phyloP scores from a whole-genome alignment of 1,140 invertebrate genomes.

The Penaeus vannamei region DNA sequence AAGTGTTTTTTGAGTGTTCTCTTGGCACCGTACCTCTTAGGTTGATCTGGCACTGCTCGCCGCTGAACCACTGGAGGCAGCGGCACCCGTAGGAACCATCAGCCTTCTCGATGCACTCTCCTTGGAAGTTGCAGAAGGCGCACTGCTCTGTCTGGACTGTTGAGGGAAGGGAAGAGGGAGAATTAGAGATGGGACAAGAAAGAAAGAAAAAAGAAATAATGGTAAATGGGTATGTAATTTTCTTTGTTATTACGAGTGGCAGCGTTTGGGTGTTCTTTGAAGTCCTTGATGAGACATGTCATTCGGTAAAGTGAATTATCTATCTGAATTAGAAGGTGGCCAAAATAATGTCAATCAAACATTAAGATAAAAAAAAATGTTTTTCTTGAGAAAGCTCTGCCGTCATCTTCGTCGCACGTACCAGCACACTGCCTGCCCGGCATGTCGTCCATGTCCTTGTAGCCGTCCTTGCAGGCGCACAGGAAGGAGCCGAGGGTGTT shows the following conservation, averaged over 20 bases:
- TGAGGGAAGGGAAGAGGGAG: background rate
- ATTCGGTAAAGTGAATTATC: too few relatives aligned
- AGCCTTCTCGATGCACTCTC: conserved; percentile 58
- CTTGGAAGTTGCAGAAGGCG: conserved; percentile 67
- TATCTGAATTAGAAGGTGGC: too few relatives aligned
- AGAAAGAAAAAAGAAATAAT: too few relatives aligned
- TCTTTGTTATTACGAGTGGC: background rate
- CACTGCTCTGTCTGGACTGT: conserved; percentile 65
- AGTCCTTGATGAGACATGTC: too few relatives aligned
- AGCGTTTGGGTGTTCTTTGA: too few relatives aligned
- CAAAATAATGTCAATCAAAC: too few relatives aligned
- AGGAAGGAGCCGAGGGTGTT: conserved; percentile 70
- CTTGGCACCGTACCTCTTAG: conserved; percentile 50
- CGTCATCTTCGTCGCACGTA: conserved; percentile 33
- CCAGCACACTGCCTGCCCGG: conserved; percentile 71
- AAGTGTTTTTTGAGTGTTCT: too few relatives aligned
- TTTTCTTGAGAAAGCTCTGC: too few relatives aligned
- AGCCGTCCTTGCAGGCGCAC: conserved; percentile 71
- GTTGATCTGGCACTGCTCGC: conserved; percentile 68
- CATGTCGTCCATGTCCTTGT: conserved; percentile 69
- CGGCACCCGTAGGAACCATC: conserved; percentile 63
- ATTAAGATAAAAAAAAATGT: too few relatives aligned
- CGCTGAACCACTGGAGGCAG: conserved; percentile 68
- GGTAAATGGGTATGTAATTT: background rate
- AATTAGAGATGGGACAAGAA: background rate